Evolutionary conservation across 1,140 invertebrate genomes (phyloP).

Genomic region (Lepidotrigona ventralis): DNA sequence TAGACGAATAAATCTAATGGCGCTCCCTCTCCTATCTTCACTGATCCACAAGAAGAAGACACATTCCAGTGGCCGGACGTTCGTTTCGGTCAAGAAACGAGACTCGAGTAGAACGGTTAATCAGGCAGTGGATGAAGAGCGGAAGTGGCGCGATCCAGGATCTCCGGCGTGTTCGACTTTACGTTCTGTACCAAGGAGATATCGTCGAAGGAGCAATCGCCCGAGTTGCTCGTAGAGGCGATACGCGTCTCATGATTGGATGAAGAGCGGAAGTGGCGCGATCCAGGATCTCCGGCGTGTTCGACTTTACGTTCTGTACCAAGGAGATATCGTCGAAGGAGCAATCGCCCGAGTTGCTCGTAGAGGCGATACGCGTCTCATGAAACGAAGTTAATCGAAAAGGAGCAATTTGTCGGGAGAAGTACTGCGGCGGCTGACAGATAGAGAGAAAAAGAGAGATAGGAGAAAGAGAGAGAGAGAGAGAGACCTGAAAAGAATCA

Average conservation of each 20-base stretch:
- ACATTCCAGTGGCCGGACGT: not conserved
- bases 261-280: not conserved
- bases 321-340: constrained; percentile 11
- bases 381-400: constrained; percentile 61
- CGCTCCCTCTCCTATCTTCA: too few species aligned
- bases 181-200: not conserved
- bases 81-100: not conserved
- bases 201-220: constrained; percentile 41
- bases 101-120: not conserved
- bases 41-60: not conserved
- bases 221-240: constrained; percentile 16
- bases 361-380: constrained; percentile 38
- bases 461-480: too few species aligned
- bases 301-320: not conserved
- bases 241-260: too few species aligned
- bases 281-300: not conserved
- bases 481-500: constrained; percentile 38
- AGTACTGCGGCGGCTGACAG: constrained; percentile 39
- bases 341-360: constrained; percentile 36
- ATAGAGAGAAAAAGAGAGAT: too few species aligned
- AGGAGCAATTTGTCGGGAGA: constrained; percentile 50
- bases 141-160: not conserved
- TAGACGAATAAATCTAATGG: not conserved
- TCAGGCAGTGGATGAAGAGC: not conserved
- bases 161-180: not conserved